phyloP scores from a whole-genome alignment of 2,113 vertebrate species.

The Alosa alosa region DNA sequence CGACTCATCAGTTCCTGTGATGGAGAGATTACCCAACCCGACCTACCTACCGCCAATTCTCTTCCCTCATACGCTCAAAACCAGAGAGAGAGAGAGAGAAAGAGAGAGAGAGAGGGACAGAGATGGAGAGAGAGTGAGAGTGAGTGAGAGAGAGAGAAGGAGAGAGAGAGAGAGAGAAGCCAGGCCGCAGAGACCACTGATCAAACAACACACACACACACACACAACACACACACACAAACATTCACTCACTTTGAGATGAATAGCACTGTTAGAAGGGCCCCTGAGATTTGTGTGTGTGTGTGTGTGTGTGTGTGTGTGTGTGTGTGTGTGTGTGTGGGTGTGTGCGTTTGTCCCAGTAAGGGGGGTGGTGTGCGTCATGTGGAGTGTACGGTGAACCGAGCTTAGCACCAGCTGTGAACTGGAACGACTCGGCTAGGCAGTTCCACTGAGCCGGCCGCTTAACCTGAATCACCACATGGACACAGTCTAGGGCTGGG shows the following conservation, averaged over 20 bases:
- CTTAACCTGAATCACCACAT: slow-evolving; percentile 24
- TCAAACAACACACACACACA: neutral
- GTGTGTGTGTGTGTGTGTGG: neutral
- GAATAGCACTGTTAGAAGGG: neutral
- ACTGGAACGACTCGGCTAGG: neutral
- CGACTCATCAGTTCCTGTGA: slow-evolving; percentile 23
- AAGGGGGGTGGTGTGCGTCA: neutral
- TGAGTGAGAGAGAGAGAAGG: too few relatives aligned
- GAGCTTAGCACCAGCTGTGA: neutral
- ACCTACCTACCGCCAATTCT: too few relatives aligned
- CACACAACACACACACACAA: neutral
- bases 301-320: neutral
- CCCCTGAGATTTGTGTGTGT: neutral
- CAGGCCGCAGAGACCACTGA: too few relatives aligned
- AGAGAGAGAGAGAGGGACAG: too few relatives aligned
- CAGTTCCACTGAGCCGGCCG: neutral
- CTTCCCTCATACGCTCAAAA: too few relatives aligned
- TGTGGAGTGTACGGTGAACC: neutral
- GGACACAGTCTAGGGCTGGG: neutral
- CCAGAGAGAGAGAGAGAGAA: too few relatives aligned
- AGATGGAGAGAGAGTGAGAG: too few relatives aligned
- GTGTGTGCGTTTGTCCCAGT: neutral
- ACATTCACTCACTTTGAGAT: neutral
- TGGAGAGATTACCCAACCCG: slow-evolving; percentile 32
- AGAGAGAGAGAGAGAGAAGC: too few relatives aligned